These are phyloP conservation scores for Fragum whitleyi DNA, from an alignment of 2,888 invertebrate species.

Conservation along the genomic window DNA sequence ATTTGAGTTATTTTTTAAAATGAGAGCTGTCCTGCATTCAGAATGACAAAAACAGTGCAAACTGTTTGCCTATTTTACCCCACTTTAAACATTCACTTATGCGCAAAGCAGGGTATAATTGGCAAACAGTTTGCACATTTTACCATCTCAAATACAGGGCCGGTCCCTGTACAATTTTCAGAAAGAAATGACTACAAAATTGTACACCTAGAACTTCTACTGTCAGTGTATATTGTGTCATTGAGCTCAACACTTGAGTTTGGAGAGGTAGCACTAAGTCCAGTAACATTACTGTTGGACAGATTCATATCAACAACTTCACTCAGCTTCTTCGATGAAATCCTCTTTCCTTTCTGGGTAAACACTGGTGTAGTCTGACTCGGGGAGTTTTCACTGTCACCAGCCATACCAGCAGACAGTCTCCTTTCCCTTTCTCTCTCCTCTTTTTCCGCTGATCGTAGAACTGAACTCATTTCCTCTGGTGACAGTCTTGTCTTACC, in stretches of 20 bases:
- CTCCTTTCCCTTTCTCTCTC: constrained; percentile 9
- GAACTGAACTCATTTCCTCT: constrained; percentile 43
- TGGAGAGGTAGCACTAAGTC: neutral
- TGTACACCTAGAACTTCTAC: constrained; percentile 57
- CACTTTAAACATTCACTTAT: too few relatives aligned
- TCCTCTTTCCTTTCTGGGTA: constrained; percentile 37
- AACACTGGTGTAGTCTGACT: constrained; percentile 41
- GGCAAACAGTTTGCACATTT: too few relatives aligned
- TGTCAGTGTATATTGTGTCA: constrained; percentile 58
- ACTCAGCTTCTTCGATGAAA: constrained; percentile 45
- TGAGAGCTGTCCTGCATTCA: too few relatives aligned
- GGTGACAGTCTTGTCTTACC: constrained; percentile 30
- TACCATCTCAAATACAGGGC: too few relatives aligned
- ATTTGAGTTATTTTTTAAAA: too few relatives aligned
- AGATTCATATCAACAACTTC: constrained; percentile 39
- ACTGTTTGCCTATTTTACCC: too few relatives aligned
- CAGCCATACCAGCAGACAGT: neutral
- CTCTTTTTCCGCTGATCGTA: constrained; percentile 38
- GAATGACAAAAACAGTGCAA: too few relatives aligned
- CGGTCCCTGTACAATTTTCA: too few relatives aligned
- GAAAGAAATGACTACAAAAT: constrained; percentile 37
- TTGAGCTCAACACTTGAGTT: constrained; percentile 33
- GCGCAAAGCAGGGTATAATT: too few relatives aligned
- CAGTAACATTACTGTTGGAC: constrained; percentile 14
- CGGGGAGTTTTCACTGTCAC: constrained; percentile 27